Evolutionary conservation across 2,888 invertebrate genomes (phyloP).

Genomic region (Tetranychus piercei): DNA sequence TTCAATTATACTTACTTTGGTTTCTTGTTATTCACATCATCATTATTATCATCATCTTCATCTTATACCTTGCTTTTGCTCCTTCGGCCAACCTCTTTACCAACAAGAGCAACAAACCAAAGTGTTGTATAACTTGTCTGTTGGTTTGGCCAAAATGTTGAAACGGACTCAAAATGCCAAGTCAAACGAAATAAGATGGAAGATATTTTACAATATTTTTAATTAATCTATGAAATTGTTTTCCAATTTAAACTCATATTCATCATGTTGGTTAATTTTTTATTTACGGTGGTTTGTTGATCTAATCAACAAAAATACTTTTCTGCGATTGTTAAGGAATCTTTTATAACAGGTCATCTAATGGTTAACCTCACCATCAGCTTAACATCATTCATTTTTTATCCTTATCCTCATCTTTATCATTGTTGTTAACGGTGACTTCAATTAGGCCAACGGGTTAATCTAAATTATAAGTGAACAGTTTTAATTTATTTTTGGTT

Average conservation of each 20-base stretch:
- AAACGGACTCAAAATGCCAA: background rate
- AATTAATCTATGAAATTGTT: background rate
- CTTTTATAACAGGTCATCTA: background rate
- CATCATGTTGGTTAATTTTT: background rate
- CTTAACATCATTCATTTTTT: background rate
- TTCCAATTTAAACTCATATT: background rate
- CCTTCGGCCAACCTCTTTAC: background rate
- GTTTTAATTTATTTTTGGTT: background rate
- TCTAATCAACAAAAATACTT: too few species aligned
- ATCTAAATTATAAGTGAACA: background rate
- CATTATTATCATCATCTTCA: background rate
- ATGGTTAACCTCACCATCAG: background rate
- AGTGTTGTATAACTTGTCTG: background rate
- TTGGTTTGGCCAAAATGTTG: background rate
- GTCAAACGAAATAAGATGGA: background rate
- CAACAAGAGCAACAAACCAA: background rate
- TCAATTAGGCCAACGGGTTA: background rate
- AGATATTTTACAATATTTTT: background rate
- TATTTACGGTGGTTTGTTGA: too few species aligned
- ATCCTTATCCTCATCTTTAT: background rate
- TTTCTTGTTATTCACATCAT: background rate
- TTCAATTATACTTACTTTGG: too few species aligned
- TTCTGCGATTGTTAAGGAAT: too few species aligned
- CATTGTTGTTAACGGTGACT: background rate
- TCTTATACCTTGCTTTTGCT: background rate